phyloP scores from a whole-genome alignment of 53 echinoderm and acorn worm genomes.

The Antedon mediterranea region DNA sequence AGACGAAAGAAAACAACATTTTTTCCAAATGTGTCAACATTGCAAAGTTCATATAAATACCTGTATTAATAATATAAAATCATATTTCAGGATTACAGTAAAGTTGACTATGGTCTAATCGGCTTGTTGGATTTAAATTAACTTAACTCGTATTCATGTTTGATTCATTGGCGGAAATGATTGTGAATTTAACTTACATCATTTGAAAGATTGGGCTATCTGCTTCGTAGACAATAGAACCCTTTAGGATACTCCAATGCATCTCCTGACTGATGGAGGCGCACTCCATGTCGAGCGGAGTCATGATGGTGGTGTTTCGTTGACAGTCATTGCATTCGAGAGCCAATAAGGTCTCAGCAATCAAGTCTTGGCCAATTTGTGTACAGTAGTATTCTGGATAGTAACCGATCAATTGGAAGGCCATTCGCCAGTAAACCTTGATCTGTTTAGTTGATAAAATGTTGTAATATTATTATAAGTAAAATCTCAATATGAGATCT shows the following conservation, averaged over 20 bases:
- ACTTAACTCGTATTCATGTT: no score
- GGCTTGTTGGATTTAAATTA: no score
- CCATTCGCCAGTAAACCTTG: neutral
- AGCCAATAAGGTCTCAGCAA: neutral
- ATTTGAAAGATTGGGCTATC: neutral
- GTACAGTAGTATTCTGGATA: neutral
- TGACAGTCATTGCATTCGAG: neutral
- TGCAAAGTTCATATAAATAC: no score
- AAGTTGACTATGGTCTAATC: no score
- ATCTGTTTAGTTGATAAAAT: neutral
- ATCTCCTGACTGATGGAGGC: neutral
- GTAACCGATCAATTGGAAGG: neutral
- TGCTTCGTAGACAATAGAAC: neutral
- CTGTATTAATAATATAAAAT: no score
- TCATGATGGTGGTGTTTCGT: neutral
- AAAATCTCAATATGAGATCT: no score
- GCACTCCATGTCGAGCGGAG: neutral
- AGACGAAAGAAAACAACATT: no score
- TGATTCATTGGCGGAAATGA: no score
- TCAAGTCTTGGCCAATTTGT: neutral
- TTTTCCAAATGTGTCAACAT: no score
- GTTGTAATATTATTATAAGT: no score
- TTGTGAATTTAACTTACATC: neutral
- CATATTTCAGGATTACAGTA: no score
- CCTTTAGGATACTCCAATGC: neutral